Conservation (phyloP, 2,113 vertebrate genomes). For the Gobiocypris rarus region DNA sequence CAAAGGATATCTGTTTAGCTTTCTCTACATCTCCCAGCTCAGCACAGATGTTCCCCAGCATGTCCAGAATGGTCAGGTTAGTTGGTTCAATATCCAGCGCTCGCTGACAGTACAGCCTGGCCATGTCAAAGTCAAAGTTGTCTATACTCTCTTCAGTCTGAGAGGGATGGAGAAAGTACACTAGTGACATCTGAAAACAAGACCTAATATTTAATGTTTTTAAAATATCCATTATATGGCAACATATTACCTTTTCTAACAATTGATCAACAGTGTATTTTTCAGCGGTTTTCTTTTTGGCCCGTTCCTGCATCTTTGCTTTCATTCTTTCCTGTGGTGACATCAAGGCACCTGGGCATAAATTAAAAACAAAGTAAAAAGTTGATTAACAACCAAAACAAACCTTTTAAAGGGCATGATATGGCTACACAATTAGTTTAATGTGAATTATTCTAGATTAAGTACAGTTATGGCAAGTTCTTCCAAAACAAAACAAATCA, state of each 20-base stretch:
- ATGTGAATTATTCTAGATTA: neutral
- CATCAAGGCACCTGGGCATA: constrained; percentile 66
- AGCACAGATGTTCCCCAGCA: constrained; percentile 79
- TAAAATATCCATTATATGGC: neutral
- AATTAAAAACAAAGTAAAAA: too few relatives aligned
- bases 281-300: constrained; percentile 79
- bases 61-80: constrained; percentile 77
- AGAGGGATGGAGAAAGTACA: neutral
- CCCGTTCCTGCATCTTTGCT: constrained; percentile 77
- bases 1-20: constrained; percentile 82
- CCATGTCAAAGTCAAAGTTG: constrained; percentile 82
- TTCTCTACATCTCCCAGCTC: constrained; percentile 78
- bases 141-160: constrained; percentile 81
- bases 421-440: too few relatives aligned
- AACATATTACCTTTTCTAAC: constrained; percentile 74
- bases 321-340: constrained; percentile 78
- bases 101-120: constrained; percentile 78
- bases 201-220: neutral
- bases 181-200: neutral
- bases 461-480: neutral
- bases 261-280: constrained; percentile 78
- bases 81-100: constrained; percentile 78
- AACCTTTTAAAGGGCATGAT: neutral
- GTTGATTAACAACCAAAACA: neutral
- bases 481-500: too few relatives aligned